Percentiles rank a stretch among this genome's conserved stretches.
These are phyloP conservation scores for Porites evermanni DNA, from an alignment of 92 coral and sea anemone species.

Conservation along the genomic window DNA sequence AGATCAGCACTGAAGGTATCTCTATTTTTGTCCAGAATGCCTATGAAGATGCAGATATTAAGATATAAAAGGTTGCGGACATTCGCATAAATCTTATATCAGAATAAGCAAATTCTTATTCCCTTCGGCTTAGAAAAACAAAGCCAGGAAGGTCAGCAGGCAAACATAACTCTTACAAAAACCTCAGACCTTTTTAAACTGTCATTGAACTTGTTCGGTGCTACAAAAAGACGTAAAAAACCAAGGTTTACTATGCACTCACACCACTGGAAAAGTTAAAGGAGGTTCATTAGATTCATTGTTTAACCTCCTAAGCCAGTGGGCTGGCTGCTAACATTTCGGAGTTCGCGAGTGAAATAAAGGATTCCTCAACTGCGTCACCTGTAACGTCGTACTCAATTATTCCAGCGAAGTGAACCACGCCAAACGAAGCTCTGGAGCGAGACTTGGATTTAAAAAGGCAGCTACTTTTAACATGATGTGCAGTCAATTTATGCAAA, in stretches of 20 bases:
- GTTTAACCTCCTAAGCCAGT: background rate
- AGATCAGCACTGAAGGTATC: conserved; percentile 96
- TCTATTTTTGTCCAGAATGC: conserved; percentile 91
- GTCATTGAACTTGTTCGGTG: too few relatives aligned
- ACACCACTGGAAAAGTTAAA: background rate
- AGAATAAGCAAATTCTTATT: too few relatives aligned
- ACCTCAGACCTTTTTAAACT: too few relatives aligned
- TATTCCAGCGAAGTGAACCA: conserved; percentile 97
- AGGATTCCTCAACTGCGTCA: background rate
- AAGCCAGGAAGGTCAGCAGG: too few relatives aligned
- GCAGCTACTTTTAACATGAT: conserved; percentile 78
- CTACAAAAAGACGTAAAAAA: too few relatives aligned
- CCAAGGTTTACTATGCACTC: too few relatives aligned
- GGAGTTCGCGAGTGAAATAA: background rate
- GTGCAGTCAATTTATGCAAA: conserved; percentile 73
- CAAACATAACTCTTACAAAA: too few relatives aligned
- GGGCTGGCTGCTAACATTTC: background rate
- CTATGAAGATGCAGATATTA: conserved; percentile 22
- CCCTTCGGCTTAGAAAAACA: too few relatives aligned
- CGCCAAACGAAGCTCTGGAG: conserved; percentile 85
- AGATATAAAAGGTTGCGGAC: background rate
- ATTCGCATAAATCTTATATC: background rate
- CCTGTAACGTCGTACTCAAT: conserved; percentile 91
- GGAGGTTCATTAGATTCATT: background rate
- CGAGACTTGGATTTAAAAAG: conserved; percentile 75